Evolutionary conservation across 2,113 vertebrate genomes (phyloP), one percentile per base, ranked within the genome.

Genomic region (Junco hyemalis): DNA sequence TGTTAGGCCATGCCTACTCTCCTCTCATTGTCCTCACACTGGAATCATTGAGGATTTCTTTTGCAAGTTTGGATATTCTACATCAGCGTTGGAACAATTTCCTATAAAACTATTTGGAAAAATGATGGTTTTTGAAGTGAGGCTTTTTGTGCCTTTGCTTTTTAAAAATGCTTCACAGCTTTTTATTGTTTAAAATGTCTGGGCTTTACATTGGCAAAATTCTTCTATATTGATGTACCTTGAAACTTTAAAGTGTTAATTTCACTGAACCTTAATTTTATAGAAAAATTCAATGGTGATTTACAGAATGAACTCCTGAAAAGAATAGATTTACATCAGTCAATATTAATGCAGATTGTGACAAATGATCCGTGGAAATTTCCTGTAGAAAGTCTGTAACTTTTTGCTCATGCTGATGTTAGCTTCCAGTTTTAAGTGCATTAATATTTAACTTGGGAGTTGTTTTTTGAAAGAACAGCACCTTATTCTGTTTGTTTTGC

Each of bases 401-500:
- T 57, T 85, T 93, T 91, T 81, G 22, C 45, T 38, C 9, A 23
- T 90, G 76, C 25, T 87, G 63, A 68, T 79, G 84, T 63, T 92
- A 76, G 42, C 73, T 88, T 81, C 64, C 79, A 72, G n/a, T 71
- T 82, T 91, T 57, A 88, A 79, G 42, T 63, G 23, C 7, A 47
- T 97, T 93, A 94, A 90, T 95, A 65, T 93, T 97, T 95, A 96
- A 96, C 96, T 88, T 77, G 69, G 44, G 35, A 90, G 28, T 63
- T 93, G n/a, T 66, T 95, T 95, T 92, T 84, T 88, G 70, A 93
- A 95, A 79, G 77, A 90, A 76, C 83, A 91, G 44, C 54, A 48
- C 53, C 81, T 68, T 70, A 81, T 33, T 95, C 53, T 88, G 44
- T 95, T 95, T 92, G 87, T 63, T 95, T 95, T 92, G 90, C 88